Evolutionary conservation across 2,113 vertebrate genomes (phyloP), one percentile per base, ranked within the genome.

Genomic region (Brachyhypopomus occidentalis): DNA sequence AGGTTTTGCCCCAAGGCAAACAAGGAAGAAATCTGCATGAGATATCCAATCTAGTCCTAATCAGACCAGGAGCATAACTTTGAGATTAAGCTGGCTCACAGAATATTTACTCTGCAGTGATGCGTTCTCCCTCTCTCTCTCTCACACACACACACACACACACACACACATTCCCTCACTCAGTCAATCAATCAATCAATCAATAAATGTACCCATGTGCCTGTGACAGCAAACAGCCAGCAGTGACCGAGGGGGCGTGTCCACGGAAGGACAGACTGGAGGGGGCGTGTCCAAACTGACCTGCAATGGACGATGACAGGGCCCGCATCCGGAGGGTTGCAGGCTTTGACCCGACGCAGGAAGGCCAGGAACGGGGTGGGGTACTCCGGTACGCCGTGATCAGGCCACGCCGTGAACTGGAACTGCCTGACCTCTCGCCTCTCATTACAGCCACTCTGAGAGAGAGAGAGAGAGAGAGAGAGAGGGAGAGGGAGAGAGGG

Each of bases 281-380:
- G 30, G 30, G 30, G 30, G 30, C 30, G 30, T 45, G 27, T 58
- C 0, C 7, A 56, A 62, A 62, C 81, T 77, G 84, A 99, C 98
- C 98, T 99, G 98, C 98, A 99, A 93, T 99, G 98, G 58, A 96
- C 96, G 62, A 96, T 94, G 5, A 99, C 90, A 8, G 98, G 97
- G 3, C 98, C 97, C 0, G 97, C 97, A 0, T 99, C 97, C 0
- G 97, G 96, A 0, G 98, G 97, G 87, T 99, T 99, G 90, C 98
- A 99, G 56, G 97, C 95, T 89, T 99, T 99, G 56, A 99, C 98
- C 75, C 98, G 89, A 56, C 98, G 93, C 52, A 99, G 94, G 88
- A 99, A 99, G 25, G 98, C 98, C 88, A 99, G 93, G 94, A 99
- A 99, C 0, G 98, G 98, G 0, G 98, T 99, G 5, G 98, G 98